Evolutionary conservation across 2,888 invertebrate species (phyloP).

Genomic region (Scaptomyza caliginosa): DNA sequence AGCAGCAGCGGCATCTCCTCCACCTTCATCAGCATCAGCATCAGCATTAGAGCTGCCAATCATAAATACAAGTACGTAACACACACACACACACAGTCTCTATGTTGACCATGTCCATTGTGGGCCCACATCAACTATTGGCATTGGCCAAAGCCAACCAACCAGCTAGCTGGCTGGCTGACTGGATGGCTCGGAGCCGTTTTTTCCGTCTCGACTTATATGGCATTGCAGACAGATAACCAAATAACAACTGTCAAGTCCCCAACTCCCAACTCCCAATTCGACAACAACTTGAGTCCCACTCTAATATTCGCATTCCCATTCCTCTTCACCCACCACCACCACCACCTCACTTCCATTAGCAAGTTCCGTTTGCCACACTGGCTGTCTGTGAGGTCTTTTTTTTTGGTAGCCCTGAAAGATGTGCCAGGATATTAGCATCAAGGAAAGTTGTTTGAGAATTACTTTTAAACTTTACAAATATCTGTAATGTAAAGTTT

Average conservation of each 20-base stretch:
- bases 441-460: not conserved
- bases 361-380: constrained; percentile 55
- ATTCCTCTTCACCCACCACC: constrained; percentile 11
- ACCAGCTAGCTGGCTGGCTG: not conserved
- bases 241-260: constrained; percentile 71
- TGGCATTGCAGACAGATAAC: constrained; percentile 73
- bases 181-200: constrained; percentile 7
- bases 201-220: constrained; percentile 60
- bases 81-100: constrained; percentile 45
- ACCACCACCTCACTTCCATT: constrained; percentile 25
- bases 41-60: constrained; percentile 58
- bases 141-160: not conserved
- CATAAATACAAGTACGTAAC: constrained; percentile 72
- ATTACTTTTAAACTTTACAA: too few relatives aligned
- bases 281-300: not conserved
- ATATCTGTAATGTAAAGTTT: too few relatives aligned
- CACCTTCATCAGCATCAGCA: not conserved
- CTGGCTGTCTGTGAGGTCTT: constrained; percentile 8
- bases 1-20: not conserved
- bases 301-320: constrained; percentile 27
- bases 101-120: constrained; percentile 43
- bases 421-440: not conserved
- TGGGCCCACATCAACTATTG: constrained; percentile 1
- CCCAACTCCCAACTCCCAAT: constrained; percentile 22
- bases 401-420: not conserved